A percentile compares a stretch with the other conserved stretches of the same genome.
phyloP scores from a whole-genome alignment of 2,888 invertebrate genomes.

The Acronicta leporina region DNA sequence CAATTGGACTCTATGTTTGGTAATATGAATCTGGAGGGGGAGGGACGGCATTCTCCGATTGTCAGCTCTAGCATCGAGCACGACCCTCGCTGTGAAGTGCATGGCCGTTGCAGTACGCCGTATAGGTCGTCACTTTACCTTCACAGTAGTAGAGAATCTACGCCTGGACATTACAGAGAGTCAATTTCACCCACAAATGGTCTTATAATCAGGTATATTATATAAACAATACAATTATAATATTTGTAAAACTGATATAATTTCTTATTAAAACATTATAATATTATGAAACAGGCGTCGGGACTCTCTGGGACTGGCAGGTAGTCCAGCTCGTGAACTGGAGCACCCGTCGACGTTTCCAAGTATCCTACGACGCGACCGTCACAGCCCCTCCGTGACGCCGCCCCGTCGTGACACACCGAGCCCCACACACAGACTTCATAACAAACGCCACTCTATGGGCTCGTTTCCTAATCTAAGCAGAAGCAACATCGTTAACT shows the following conservation, averaged over 20 bases:
- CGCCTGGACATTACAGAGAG: constrained; percentile 89
- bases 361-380: constrained; percentile 90
- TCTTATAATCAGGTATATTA: constrained; percentile 80
- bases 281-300: constrained; percentile 84
- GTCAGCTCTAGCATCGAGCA: constrained; percentile 88
- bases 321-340: constrained; percentile 88
- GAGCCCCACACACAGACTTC: constrained; percentile 79
- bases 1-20: constrained; percentile 93
- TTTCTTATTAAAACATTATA: constrained; percentile 50
- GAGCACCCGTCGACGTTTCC: constrained; percentile 93
- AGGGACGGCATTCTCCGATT: constrained; percentile 79
- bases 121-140: constrained; percentile 83
- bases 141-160: constrained; percentile 84
- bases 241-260: constrained; percentile 3
- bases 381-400: constrained; percentile 84
- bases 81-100: constrained; percentile 92
- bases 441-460: constrained; percentile 81
- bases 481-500: constrained; percentile 78
- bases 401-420: constrained; percentile 85
- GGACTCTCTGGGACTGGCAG: constrained; percentile 89
- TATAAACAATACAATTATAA: constrained; percentile 29
- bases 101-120: constrained; percentile 88
- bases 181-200: constrained; percentile 84
- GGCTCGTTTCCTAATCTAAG: constrained; percentile 82
- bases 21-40: constrained; percentile 90